Base-by-base conservation (phyloP, 2,113 vertebrate genomes). In the Anhinga anhinga region DNA sequence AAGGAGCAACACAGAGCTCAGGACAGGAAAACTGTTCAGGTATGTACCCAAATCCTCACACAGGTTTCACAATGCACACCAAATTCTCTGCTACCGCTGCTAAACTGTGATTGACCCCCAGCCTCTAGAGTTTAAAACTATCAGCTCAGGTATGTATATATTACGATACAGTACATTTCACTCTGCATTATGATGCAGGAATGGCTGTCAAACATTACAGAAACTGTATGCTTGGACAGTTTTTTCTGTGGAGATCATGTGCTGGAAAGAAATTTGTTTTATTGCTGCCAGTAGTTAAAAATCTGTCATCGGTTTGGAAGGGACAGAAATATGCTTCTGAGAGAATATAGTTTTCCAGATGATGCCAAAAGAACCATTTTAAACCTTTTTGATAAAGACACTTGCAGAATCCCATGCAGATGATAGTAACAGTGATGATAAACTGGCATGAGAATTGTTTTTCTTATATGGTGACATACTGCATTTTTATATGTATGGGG, bases 201-300 rank as follows among this genome's bases (percentile, higher is more conserved):
- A 79, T 36, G 82, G 11, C 81, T 85, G 66, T 90, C 58, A 91
- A 66, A 79, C 78, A 53, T 87, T 61, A 91, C 66, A 62, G 32
- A 55, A 84, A 36, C 26, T 55, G 15, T 61, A 71, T 62, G 77
- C 62, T 93, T 93, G 89, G 36, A 77, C 87, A 74, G n/a, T 15
- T 93, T 89, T 42, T 93, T 45, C 65, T 26, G 62, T 40, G 30
- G 65, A 93, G 69, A 80, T 87, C 49, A 32, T 63, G 65, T 59
- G 40, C 55, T 89, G 40, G 69, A 86, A 94, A 76, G 45, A 71
- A 84, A 95, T 67, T 63, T 76, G 61, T 59, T 96, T 80, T 72
- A 85, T 82, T 95, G 70, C 58, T 87, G 82, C 45, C 67, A 42
- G 40, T 80, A 89, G 70, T 91, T 93, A 85, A 91, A 94, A 94